These are phyloP conservation scores for Hypotaenidia okinawae DNA, from an alignment of 2,797 vertebrate species.

Conservation along the genomic window DNA sequence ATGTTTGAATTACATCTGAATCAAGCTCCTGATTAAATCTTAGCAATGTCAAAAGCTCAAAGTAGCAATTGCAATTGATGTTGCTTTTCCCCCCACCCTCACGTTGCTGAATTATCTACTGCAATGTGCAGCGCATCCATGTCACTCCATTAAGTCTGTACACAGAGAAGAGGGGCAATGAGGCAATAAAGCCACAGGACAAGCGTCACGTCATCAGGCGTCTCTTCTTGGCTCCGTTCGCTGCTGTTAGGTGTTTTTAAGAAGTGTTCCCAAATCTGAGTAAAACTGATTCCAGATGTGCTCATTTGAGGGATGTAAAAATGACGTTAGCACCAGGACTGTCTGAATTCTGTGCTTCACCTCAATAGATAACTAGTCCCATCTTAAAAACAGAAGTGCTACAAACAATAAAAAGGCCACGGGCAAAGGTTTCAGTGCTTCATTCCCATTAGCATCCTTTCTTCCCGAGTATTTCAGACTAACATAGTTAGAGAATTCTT, in stretches of 20 bases:
- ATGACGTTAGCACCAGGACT: slow-evolving; percentile 25
- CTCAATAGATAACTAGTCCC: slow-evolving; percentile 54
- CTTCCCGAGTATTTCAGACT: slow-evolving; percentile 27
- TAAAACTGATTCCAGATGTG: slow-evolving; percentile 53
- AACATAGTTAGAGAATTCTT: not conserved
- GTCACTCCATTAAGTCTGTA: slow-evolving; percentile 33
- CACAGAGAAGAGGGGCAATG: not conserved
- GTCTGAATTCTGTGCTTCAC: slow-evolving; percentile 4
- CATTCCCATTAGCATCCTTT: not conserved
- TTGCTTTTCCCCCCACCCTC: not conserved
- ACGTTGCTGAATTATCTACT: slow-evolving; percentile 4
- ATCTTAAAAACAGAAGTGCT: slow-evolving; percentile 42
- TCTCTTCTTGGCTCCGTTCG: not conserved
- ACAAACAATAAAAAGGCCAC: slow-evolving; percentile 33
- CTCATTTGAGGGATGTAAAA: slow-evolving; percentile 15
- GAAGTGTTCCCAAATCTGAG: slow-evolving; percentile 25
- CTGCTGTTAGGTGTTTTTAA: not conserved
- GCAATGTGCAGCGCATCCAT: not conserved
- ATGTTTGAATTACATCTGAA: slow-evolving; percentile 25
- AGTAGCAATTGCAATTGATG: slow-evolving; percentile 46
- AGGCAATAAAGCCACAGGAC: slow-evolving; percentile 24
- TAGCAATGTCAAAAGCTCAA: slow-evolving; percentile 34
- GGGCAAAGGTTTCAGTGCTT: not conserved
- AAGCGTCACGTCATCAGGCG: not conserved
- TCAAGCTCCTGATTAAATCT: slow-evolving; percentile 38